Percentiles rank a stretch among this genome's conserved stretches.
Conservation (phyloP, 2,797 vertebrate species). For the Sebastes minor region DNA sequence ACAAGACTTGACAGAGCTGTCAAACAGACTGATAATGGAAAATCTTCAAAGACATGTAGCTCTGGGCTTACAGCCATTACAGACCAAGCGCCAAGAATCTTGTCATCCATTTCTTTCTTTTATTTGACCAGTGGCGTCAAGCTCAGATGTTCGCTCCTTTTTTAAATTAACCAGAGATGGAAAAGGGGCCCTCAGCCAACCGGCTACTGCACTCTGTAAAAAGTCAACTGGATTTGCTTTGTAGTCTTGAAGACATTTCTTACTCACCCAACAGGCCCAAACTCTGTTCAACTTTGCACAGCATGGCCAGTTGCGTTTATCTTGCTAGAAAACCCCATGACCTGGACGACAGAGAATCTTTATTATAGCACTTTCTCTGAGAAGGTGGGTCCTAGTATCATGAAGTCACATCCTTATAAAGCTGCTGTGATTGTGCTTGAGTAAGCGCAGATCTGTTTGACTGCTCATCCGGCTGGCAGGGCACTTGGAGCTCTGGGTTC, state of each 20-base stretch:
- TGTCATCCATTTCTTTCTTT: conserved; percentile 59
- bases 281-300: background rate
- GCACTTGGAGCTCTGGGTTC: conserved; percentile 28
- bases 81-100: conserved; percentile 26
- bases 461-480: conserved; percentile 39
- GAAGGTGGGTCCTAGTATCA: background rate
- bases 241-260: conserved; percentile 23
- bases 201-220: conserved; percentile 9
- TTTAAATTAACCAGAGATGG: conserved; percentile 69
- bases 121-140: conserved; percentile 61
- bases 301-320: background rate
- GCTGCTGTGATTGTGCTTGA: conserved; percentile 31
- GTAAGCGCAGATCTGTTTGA: conserved; percentile 38
- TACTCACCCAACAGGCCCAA: conserved; percentile 7
- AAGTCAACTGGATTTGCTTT: conserved; percentile 23
- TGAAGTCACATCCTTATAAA: conserved; percentile 23
- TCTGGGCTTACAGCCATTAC: conserved; percentile 56
- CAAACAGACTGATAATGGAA: conserved; percentile 69
- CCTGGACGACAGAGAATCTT: background rate
- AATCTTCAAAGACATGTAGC: conserved; percentile 57
- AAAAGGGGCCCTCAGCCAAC: conserved; percentile 69
- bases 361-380: background rate
- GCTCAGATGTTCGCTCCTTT: conserved; percentile 36
- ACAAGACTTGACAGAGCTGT: conserved; percentile 40
- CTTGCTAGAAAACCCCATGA: background rate